phyloP scores from a whole-genome alignment of 2,113 vertebrate species.

The Triplophysa rosa region DNA sequence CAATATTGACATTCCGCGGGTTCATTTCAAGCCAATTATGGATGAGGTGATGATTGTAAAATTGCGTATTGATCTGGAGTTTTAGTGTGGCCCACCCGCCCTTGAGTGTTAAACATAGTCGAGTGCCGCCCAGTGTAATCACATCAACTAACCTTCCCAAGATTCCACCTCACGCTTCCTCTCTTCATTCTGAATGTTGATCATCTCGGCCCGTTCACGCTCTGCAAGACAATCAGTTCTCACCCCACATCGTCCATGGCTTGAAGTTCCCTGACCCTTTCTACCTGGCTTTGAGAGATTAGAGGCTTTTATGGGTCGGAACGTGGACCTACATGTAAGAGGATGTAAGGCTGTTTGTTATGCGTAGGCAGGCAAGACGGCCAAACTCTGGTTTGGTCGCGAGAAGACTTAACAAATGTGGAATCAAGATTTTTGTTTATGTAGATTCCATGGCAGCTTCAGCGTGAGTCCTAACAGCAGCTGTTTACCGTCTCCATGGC shows the following conservation, averaged over 20 bases:
- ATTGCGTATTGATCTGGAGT: constrained; percentile 49
- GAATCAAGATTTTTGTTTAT: background rate
- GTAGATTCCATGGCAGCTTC: background rate
- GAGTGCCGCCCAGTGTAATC: constrained; percentile 32
- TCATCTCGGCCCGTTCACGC: background rate
- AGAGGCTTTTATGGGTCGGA: background rate
- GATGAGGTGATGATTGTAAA: constrained; percentile 50
- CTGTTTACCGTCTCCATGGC: background rate
- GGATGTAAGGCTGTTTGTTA: background rate
- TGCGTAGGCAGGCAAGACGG: background rate
- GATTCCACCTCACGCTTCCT: constrained; percentile 47
- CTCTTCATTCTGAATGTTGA: constrained; percentile 41
- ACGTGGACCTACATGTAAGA: background rate
- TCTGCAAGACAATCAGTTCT: background rate
- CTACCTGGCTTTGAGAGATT: background rate
- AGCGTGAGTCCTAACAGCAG: background rate
- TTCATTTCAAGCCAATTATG: constrained; percentile 54
- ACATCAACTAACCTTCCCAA: constrained; percentile 46
- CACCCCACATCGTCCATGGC: background rate
- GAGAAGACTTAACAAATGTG: background rate
- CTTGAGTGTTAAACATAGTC: constrained; percentile 49
- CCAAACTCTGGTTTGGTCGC: background rate
- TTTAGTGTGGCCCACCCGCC: constrained; percentile 38
- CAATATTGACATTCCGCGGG: constrained; percentile 39
- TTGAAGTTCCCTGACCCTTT: background rate